Base-by-base conservation (phyloP, 2,888 invertebrate genomes). In the Stenodera caucasica region DNA sequence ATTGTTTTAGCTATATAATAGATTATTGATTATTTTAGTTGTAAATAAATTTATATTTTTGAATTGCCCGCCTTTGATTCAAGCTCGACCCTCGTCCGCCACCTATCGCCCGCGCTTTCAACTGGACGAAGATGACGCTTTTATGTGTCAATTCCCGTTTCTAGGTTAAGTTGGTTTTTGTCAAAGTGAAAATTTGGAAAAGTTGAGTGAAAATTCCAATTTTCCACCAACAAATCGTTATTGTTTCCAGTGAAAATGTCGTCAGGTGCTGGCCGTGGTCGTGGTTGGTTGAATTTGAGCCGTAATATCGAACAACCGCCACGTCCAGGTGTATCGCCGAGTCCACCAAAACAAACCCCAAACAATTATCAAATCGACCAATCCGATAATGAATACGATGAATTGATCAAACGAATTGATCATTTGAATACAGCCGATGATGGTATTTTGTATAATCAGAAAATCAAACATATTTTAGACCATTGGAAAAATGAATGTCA, bases 381-480 rank as follows among this genome's bases (percentile, higher is more conserved):
- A n/a, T n/a, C n/a, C n/a, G n/a, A 58, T 67, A 65, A 65, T n/a
- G 71, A 71, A 51, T 30, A 33, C 54, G 56, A 54, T 35, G 67
- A 64, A 61, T 66, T 79, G 26, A 66, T 78, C 21, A 67, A 67
- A 6, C 67, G 69, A 60, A 67, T 80, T n/a, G 72, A 73, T 51
- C 70, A 74, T 58, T 65, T 80, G 26, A 73, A 73, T 64, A 57
- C 71, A 9, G 69, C 71, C 9, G 81, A 81, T 64, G 80, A 81
- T 69, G 80, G 80, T 6, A 80, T 80, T 53, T 63, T 75, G 59
- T 73, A 79, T 57, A 80, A 80, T 65, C 75, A 78, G 58, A 81
- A 80, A 66, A 68, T 79, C 14, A 76, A 74, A 64, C 67, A 73
- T 59, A 74, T 80, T 37, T 61, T 76, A 23, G 72, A 77, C 54